Base-by-base conservation (phyloP, 2,113 vertebrate species). In the Caretta caretta region DNA sequence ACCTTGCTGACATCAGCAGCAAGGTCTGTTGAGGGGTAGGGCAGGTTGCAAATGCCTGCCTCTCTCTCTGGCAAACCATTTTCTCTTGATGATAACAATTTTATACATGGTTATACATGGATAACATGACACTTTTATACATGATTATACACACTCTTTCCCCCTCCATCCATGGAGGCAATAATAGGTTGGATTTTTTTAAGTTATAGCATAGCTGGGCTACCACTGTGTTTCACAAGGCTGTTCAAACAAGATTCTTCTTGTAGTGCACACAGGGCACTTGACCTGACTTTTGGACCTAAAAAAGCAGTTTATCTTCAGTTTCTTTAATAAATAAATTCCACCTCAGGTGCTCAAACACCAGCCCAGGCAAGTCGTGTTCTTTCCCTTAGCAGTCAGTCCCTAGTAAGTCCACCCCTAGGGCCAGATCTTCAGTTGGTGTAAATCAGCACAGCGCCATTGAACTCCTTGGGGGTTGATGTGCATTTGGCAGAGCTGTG, bases 211-310 rank as follows among this genome's bases (percentile, higher is more conserved):
- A 92, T 38, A 78, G 54, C 90, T 95, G 81, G 35, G 65, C 29
- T 86, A 89, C 72, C 92, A 96, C 90, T 94, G 51, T 5, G 78
- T 80, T 96, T 84, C 90, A 95, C 89, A 90, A 92, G 62, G 49
- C 78, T 92, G 75, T 88, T 95, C 49, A 78, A 96, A 96, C 14
- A 16, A 90, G 62, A 79, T 94, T 90, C 88, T 19, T 54, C 93
- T 92, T 48, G 16, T 87, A 83, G 81, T 94, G 83, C 90, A 90
- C 22, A 25, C 38, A 27, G 38, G 72, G 22, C 19, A 38, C 22
- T 46, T 46, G 22, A 46, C 10, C 25, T 76, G 20, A 25, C 38
- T 76, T 76, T 76, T 46, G 72, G 38, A 46, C 38, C 62, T n/a
- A 22, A 42, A 95, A 90, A 27, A 91, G 56, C 25, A 92, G 90